A percentile compares a stretch with the other conserved stretches of the same genome.
Conservation (phyloP, 1,140 invertebrate genomes). For the Ips typographus region DNA sequence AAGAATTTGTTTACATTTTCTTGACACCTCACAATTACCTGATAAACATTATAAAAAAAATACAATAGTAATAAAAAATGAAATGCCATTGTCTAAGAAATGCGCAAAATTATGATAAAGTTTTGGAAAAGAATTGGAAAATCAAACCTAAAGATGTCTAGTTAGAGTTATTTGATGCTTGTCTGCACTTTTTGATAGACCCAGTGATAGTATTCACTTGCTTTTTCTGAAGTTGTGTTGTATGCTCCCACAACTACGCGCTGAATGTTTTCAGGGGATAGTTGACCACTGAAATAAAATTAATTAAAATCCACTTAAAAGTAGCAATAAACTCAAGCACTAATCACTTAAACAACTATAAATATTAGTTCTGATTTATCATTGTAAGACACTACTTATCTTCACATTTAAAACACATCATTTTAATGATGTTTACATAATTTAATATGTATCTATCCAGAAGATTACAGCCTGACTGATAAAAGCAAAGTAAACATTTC, state of each 20-base stretch:
- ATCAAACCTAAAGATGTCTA: slow-evolving; percentile 15
- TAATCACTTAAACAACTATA: neutral
- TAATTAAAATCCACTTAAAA: neutral
- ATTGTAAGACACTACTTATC: too few species aligned
- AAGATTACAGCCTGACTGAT: too few species aligned
- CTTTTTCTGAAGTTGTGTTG: slow-evolving; percentile 63
- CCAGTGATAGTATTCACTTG: slow-evolving; percentile 68
- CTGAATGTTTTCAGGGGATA: slow-evolving; percentile 72
- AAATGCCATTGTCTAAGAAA: too few species aligned
- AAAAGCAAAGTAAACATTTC: neutral
- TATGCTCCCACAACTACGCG: slow-evolving; percentile 64
- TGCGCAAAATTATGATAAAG: neutral
- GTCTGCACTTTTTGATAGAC: slow-evolving; percentile 67
- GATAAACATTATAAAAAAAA: slow-evolving; percentile 1
- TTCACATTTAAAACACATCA: neutral
- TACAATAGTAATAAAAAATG: neutral
- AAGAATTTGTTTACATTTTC: slow-evolving; percentile 14
- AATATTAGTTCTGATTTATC: too few species aligned
- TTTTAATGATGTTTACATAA: neutral
- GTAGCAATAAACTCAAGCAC: neutral
- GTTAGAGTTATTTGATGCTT: slow-evolving; percentile 44
- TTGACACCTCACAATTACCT: neutral
- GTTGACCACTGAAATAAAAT: slow-evolving; percentile 64
- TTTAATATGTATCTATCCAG: too few species aligned
- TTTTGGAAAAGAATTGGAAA: slow-evolving; percentile 11